Conservation (phyloP, 2,797 vertebrate genomes). For the Cygnus olor region DNA sequence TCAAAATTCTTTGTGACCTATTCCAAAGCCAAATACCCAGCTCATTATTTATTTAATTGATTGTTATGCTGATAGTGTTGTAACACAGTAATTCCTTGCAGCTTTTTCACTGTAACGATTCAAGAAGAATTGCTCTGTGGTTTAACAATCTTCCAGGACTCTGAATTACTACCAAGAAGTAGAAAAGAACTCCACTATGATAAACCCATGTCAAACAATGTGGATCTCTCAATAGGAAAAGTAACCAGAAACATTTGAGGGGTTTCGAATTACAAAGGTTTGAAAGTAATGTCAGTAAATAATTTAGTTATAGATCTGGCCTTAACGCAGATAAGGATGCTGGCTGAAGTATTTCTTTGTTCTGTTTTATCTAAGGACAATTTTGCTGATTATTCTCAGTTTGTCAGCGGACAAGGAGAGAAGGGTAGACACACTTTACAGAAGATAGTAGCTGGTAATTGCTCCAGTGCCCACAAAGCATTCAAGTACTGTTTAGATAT, state of each 20-base stretch:
- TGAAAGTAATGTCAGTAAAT: neutral
- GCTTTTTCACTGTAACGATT: neutral
- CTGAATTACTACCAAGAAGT: neutral
- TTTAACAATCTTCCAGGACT: neutral
- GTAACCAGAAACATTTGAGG: neutral
- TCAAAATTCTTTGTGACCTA: neutral
- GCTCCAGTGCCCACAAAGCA: accelerated
- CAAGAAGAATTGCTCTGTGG: neutral
- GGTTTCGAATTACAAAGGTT: neutral
- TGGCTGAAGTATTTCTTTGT: neutral
- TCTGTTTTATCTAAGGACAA: neutral
- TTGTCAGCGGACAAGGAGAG: neutral
- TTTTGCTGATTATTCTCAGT: neutral
- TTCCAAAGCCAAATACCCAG: neutral
- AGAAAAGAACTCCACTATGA: neutral
- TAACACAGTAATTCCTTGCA: neutral
- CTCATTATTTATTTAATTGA: neutral
- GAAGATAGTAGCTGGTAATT: neutral
- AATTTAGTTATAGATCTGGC: neutral
- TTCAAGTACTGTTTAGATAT: neutral
- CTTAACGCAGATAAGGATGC: neutral
- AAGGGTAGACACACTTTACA: neutral
- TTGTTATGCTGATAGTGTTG: neutral
- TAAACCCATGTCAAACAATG: neutral
- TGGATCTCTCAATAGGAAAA: neutral